Evolutionary conservation across 2,888 invertebrate genomes (phyloP), one percentile per base, ranked within the genome.

Genomic region (Drosophila aldrichi): DNA sequence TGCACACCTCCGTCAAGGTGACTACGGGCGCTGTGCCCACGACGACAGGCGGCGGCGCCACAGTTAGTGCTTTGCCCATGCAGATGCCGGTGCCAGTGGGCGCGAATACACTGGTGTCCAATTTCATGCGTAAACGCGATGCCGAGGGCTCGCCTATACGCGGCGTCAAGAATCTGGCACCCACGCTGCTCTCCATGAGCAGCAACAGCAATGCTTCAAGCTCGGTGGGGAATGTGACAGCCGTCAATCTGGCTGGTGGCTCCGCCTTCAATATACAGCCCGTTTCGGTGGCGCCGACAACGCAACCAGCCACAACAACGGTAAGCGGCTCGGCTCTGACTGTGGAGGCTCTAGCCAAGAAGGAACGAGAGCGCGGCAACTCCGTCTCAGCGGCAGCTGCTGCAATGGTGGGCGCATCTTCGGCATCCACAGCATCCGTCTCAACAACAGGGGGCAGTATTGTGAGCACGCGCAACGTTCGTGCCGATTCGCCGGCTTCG

Each of bases 81-180:
- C 69, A 64, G 16, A 59, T 77, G 18, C 70, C 71, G 16, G 61
- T 72, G 41, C 69, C 77, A 2, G 73, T 77, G 9, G 52, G 70
- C 2, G 63, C 83, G 1, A 72, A 70, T 8, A 52, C 90, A 1
- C 74, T 89, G 2, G 88, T 89, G 3, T 83, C 92, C 14, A 97
- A 88, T 96, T 98, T 93, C 93, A 81, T 98, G 66, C 94, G 98
- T 69, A 98, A 98, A 93, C 94, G 98, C 43, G 98, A 98, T 81
- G 95, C 95, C 56, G 98, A 98, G 66, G 92, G 92, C 12, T 95
- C 95, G 0, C 95, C 95, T 1, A 92, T 95, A 68, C 95, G 96
- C 71, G 95, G 94, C 1, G 95, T 95, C 20, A 95, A 95, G 90
- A 95, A 95, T 92, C 92, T 95, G 52, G 93, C 90, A 5, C 92